These are phyloP conservation scores for Lasioglossum zephyrum DNA, from an alignment of 2,888 invertebrate species.

Conservation along the genomic window DNA sequence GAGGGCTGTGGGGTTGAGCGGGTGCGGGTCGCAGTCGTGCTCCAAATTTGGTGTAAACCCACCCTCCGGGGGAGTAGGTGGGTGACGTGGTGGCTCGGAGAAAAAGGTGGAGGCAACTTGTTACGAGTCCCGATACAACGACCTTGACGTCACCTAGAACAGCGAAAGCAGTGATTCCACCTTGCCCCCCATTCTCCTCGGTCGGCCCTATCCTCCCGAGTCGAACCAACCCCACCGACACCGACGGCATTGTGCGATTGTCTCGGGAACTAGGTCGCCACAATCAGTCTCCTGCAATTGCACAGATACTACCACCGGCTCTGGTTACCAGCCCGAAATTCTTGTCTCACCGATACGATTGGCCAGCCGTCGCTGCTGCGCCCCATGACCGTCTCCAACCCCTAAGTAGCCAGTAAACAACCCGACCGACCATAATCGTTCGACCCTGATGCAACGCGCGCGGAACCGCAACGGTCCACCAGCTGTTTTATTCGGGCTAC, in stretches of 20 bases:
- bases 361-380: not conserved
- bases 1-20: not conserved
- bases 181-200: constrained; percentile 38
- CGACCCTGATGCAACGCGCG: not conserved
- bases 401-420: not conserved
- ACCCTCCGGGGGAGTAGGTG: not conserved
- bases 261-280: constrained; percentile 79
- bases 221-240: constrained; percentile 25
- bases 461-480: not conserved
- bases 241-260: constrained; percentile 74
- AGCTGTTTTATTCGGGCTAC: not conserved
- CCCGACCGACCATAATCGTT: not conserved
- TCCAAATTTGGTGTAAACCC: not conserved
- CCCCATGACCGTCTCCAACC: constrained; percentile 1
- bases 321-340: constrained; percentile 36
- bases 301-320: constrained; percentile 50
- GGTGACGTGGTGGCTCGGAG: not conserved
- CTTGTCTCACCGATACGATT: constrained; percentile 13
- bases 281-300: constrained; percentile 71
- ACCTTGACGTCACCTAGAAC: constrained; percentile 70
- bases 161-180: constrained; percentile 60
- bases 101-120: constrained; percentile 33
- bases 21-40: not conserved
- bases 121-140: constrained; percentile 47
- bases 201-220: constrained; percentile 26